Conservation (phyloP, 2,888 invertebrate species). For the Tachystola acroxantha region DNA sequence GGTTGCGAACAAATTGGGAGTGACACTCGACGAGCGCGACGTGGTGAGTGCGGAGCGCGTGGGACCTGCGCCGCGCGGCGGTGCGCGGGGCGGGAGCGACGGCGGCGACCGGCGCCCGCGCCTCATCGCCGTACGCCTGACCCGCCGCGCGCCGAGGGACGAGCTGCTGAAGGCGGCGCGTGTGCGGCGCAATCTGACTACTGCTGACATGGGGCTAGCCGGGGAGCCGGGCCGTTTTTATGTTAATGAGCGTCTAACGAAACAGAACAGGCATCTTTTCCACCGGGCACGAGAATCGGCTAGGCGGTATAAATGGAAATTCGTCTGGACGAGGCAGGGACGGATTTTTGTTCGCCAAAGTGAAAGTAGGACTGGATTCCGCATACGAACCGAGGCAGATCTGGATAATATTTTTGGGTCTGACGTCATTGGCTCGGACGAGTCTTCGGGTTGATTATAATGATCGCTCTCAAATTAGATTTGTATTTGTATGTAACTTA, state of each 20-base stretch:
- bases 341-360: background rate
- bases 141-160: constrained; percentile 1
- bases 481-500: no score
- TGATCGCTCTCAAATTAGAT: no score
- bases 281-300: background rate
- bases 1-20: background rate
- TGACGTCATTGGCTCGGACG: background rate
- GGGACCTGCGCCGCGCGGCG: background rate
- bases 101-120: background rate
- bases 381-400: background rate
- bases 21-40: constrained; percentile 1
- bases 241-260: constrained; percentile 11
- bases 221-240: constrained; percentile 4
- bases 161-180: constrained; percentile 5
- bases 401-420: background rate
- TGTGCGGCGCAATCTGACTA: constrained; percentile 5
- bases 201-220: background rate
- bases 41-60: no score
- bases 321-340: background rate
- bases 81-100: background rate
- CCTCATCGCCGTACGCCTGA: constrained; percentile 2
- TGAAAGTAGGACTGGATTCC: no score
- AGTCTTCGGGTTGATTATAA: background rate
- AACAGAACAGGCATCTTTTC: constrained; percentile 6
- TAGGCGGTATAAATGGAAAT: background rate